Evolutionary conservation across 2,113 vertebrate genomes (phyloP), one percentile per base, ranked within the genome.

Genomic region (Dissostichus mawsoni): DNA sequence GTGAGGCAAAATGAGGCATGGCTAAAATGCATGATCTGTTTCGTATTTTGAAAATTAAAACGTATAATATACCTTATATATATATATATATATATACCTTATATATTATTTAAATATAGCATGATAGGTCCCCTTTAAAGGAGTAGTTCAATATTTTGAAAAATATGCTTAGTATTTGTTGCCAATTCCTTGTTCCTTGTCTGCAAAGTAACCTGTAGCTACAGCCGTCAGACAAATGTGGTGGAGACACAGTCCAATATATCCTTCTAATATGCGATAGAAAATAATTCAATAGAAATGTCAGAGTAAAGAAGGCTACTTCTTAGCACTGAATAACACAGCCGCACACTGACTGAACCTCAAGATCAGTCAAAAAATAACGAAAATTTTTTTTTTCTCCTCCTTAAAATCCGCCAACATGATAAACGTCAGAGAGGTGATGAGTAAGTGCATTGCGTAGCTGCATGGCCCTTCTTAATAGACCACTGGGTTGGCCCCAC

Each of bases 401-500:
- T 36, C 63, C 45, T 61, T 52, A 4, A 5, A 36, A 53, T 48
- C 66, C 62, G 25, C 48, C 61, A 72, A 25, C 55, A 70, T 78
- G 81, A 74, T 58, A 68, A 50, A 82, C 67, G 72, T 69, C 71
- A 63, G 53, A 51, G 68, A 71, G 71, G 52, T 74, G 83, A 87
- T 82, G 88, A 86, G 77, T 78, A 45, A 88, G 82, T 83, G 62
- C 63, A 80, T 50, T 59, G 66, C 61, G 67, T 53, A 67, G 51
- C 74, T 70, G 75, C 76, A 41, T 8, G 62, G 51, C 36, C 74
- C 82, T 62, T 76, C 61, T 64, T 86, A 78, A 86, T 84, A 87
- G 69, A 88, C 50, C 82, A 13, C 67, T 69, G 68, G 72, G 23
- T 69, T 45, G 66, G 52, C 51, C 78, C 63, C 51, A 56, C 68